These are phyloP conservation scores for Lepidocyrtinus sp. DNA, from an alignment of 2,888 invertebrate genomes.

Conservation along the genomic window DNA sequence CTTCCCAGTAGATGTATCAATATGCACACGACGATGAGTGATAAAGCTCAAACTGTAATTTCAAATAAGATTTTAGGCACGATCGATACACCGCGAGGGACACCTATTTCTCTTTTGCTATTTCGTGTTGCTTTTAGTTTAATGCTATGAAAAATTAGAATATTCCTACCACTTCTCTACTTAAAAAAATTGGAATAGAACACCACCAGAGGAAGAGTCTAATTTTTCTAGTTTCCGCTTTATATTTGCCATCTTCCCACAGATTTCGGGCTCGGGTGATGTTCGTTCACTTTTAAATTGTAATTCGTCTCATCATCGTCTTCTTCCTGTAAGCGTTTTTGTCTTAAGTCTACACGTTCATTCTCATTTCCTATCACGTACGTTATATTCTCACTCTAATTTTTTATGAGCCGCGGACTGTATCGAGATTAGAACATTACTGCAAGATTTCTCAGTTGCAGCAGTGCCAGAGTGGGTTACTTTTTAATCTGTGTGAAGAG, in stretches of 20 bases:
- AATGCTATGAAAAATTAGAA: too few relatives aligned
- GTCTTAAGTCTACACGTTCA: neutral
- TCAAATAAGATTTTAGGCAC: neutral
- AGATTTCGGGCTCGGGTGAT: conserved; percentile 1
- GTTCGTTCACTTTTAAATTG: conserved; percentile 36
- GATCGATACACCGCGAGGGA: too few relatives aligned
- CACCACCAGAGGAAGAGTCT: neutral
- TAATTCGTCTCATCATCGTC: conserved; percentile 22
- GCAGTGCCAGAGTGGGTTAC: conserved; percentile 46
- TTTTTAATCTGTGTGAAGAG: conserved; percentile 30
- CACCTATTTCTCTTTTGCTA: too few relatives aligned
- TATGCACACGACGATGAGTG: neutral
- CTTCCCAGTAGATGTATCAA: neutral
- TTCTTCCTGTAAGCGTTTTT: conserved; percentile 22
- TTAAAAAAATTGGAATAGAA: neutral
- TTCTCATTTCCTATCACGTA: neutral
- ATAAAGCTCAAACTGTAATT: neutral
- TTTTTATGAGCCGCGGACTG: conserved; percentile 18
- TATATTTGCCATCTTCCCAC: neutral
- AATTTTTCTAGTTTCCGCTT: neutral
- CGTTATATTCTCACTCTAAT: neutral
- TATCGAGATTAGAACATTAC: conserved; percentile 21
- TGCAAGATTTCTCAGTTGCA: conserved; percentile 26
- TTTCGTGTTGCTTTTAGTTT: too few relatives aligned
- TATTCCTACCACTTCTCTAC: too few relatives aligned